Evolutionary conservation across 2,797 vertebrate genomes (phyloP).

Genomic region (Meda fulgida): DNA sequence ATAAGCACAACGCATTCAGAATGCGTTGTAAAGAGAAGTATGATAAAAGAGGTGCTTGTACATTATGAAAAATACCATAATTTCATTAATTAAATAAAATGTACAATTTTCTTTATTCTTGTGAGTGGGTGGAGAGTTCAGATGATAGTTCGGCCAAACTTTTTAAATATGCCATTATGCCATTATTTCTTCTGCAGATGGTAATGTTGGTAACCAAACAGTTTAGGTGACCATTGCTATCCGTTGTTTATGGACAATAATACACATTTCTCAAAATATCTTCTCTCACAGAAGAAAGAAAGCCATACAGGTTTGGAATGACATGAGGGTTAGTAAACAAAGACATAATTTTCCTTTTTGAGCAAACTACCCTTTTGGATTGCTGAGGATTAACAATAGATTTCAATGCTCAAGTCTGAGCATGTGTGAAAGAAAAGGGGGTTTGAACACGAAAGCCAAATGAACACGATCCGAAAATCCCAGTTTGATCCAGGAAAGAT

Average conservation of each 20-base stretch:
- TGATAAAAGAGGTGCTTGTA: too few relatives aligned
- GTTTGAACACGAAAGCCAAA: neutral
- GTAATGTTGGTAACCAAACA: neutral
- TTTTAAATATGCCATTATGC: neutral
- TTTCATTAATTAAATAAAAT: neutral
- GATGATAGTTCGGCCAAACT: too few relatives aligned
- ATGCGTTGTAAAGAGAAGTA: neutral
- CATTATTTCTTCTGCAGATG: neutral
- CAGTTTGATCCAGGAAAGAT: slow-evolving; percentile 8
- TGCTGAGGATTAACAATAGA: slow-evolving; percentile 35
- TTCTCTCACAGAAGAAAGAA: neutral
- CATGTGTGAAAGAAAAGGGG: slow-evolving; percentile 6
- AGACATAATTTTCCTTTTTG: neutral
- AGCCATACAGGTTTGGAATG: neutral
- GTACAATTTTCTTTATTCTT: neutral
- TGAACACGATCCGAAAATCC: neutral
- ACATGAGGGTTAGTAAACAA: neutral
- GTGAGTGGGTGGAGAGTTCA: neutral
- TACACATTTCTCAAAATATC: neutral
- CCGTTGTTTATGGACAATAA: neutral
- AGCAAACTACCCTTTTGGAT: neutral
- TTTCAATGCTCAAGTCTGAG: slow-evolving; percentile 21
- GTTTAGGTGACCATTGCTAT: neutral
- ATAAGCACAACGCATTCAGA: neutral
- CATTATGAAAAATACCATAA: neutral